These are phyloP conservation scores for Petromus typicus DNA, from an alignment of 2,113 vertebrate genomes.

Conservation along the genomic window DNA sequence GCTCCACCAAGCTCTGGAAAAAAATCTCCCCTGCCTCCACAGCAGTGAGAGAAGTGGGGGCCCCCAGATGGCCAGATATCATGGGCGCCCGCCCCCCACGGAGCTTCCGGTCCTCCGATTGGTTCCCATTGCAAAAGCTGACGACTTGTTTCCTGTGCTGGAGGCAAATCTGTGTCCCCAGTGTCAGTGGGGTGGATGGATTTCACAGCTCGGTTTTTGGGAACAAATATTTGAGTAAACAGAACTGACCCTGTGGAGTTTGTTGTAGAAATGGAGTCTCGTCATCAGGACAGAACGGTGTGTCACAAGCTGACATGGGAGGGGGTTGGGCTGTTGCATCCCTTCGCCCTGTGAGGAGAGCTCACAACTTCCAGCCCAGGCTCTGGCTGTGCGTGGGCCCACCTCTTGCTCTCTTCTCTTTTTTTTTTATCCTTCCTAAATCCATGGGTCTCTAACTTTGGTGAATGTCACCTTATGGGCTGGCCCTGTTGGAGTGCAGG, in stretches of 20 bases:
- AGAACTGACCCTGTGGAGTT: conserved; percentile 77
- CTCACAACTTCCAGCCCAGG: accelerated
- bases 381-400: too few relatives aligned
- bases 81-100: conserved; percentile 91
- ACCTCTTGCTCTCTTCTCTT: too few relatives aligned
- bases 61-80: conserved; percentile 95
- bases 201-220: conserved; percentile 90
- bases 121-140: conserved; percentile 95
- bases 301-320: accelerated
- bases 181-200: conserved; percentile 89
- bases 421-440: background rate
- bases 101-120: conserved; percentile 94
- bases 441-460: background rate
- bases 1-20: conserved; percentile 92
- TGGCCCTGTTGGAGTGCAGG: background rate
- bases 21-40: conserved; percentile 86
- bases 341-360: accelerated
- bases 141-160: conserved; percentile 90
- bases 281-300: conserved; percentile 14
- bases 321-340: accelerated
- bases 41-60: conserved; percentile 86
- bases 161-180: conserved; percentile 89
- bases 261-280: conserved; percentile 69
- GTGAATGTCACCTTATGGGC: background rate
- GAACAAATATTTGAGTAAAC: conserved; percentile 82